Conservation (phyloP, 1,140 invertebrate species). For the Liolophura sinensis region DNA sequence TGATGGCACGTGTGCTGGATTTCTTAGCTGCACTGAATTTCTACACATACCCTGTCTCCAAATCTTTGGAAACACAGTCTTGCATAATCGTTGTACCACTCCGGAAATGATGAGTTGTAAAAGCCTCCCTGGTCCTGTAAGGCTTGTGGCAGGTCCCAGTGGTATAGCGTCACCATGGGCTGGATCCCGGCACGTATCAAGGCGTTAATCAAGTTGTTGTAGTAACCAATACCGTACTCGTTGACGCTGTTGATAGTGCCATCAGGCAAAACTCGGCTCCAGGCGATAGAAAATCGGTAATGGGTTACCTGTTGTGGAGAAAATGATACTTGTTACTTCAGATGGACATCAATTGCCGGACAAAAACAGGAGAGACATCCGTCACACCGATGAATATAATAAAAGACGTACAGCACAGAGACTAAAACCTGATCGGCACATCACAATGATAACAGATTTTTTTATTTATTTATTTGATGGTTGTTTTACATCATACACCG, state of each 20-base stretch:
- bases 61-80: slow-evolving; percentile 53
- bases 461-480: no score
- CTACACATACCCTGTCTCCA: slow-evolving; percentile 44
- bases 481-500: no score
- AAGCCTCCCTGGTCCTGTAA: slow-evolving; percentile 61
- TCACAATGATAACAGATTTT: no score
- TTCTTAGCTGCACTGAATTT: no score
- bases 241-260: slow-evolving; percentile 31
- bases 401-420: no score
- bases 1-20: no score
- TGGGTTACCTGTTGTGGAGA: slow-evolving; percentile 33
- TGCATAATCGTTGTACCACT: slow-evolving; percentile 63
- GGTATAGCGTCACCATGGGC: slow-evolving; percentile 63
- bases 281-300: slow-evolving; percentile 54
- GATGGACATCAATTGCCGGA: no score
- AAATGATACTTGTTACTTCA: no score
- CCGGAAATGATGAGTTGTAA: slow-evolving; percentile 59
- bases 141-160: slow-evolving; percentile 60
- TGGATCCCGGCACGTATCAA: slow-evolving; percentile 31
- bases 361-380: no score
- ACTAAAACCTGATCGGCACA: no score
- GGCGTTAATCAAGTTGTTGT: slow-evolving; percentile 42
- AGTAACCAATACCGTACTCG: slow-evolving; percentile 43
- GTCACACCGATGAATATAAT: no score
- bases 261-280: slow-evolving; percentile 48